Base-by-base conservation (phyloP, 2,113 vertebrate species). In the Python bivittatus region DNA sequence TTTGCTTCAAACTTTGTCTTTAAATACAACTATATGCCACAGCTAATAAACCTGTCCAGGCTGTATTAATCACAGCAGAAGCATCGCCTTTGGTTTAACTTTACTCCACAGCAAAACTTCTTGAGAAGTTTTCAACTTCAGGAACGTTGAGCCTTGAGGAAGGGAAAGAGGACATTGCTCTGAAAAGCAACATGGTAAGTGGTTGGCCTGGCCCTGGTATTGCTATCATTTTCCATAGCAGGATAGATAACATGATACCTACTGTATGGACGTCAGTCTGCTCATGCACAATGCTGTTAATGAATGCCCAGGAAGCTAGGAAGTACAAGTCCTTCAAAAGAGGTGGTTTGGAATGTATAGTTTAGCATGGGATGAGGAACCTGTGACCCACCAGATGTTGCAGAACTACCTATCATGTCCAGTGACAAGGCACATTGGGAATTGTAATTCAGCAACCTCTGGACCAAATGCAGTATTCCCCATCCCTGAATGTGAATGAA, bases 51-150 rank as follows among this genome's bases (percentile, higher is more conserved):
- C 48, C 3, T 60, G 2, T 92, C 64, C 53, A 4, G 90, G 57
- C 22, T 57, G 29, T 94, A 23, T 88, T 12, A 72, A 93, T 92
- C 29, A 86, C 84, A 89, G 60, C 48, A 1, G 89, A 88, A 33
- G 29, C 4, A 92, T 86, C 88, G 25, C 38, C 48, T 90, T 87
- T 86, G 88, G 54, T 95, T 92, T 79, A 89, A 53, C 90, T 12
- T 0, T 20, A 92, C 57, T 68, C 58, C n/a, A 29, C 0, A 94
- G 25, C 1, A 93, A 94, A 88, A 94, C 48, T 88, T 92, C 54
- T 42, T 88, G 92, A 90, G 33, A n/a, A 60, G 27, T 90, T 92
- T 61, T 64, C 44, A 93, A 44, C 88, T 53, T 54, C 54, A 87
- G 2, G 54, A 79, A 42, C 4, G 38, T 57, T 84, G 42, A 52